Evolutionary conservation across 2,113 vertebrate genomes (phyloP).

Genomic region (Rhinolophus sinicus): DNA sequence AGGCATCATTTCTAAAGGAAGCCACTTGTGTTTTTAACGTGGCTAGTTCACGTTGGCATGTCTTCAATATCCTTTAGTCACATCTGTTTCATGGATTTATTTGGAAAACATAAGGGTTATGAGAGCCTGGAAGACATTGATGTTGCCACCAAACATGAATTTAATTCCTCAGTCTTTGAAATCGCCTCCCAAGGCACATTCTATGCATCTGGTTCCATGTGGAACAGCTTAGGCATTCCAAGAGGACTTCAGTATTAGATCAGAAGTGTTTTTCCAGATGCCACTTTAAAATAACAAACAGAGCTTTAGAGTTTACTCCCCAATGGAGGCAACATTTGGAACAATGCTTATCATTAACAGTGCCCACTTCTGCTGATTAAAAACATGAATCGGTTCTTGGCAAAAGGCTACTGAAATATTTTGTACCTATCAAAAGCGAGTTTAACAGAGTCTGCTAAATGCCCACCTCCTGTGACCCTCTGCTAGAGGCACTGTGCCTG

Average conservation of each 20-base stretch:
- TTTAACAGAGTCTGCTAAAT: neutral
- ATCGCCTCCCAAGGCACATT: neutral
- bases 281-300: constrained; percentile 41
- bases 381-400: neutral
- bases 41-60: neutral
- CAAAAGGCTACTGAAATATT: neutral
- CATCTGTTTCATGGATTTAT: constrained; percentile 53
- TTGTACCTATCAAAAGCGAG: neutral
- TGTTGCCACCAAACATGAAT: constrained; percentile 7
- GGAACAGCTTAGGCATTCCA: neutral
- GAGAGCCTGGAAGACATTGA: constrained; percentile 2
- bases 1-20: neutral
- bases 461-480: neutral
- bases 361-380: neutral
- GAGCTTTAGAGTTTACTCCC: neutral
- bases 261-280: constrained; percentile 11
- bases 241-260: neutral
- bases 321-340: neutral
- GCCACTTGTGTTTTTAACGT: neutral
- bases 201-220: neutral
- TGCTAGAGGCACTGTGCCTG: neutral
- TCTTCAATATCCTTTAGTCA: neutral
- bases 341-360: neutral
- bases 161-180: neutral
- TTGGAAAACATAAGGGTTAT: constrained; percentile 33